Conservation (phyloP, 2,797 vertebrate species). For the Micrastur ruficollis region DNA sequence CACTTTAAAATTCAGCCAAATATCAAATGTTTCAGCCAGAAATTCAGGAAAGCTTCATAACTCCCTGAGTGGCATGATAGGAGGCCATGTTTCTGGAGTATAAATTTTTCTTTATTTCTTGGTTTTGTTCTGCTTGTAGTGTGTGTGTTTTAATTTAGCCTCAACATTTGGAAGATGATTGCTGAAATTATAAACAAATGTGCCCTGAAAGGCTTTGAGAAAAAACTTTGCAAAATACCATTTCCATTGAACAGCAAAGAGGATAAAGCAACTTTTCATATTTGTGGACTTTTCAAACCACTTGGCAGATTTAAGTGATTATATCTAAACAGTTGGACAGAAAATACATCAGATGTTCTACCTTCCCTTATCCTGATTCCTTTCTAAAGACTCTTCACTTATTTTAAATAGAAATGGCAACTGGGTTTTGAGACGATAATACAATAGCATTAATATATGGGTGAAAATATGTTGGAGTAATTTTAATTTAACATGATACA, state of each 20-base stretch:
- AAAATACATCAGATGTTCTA: neutral
- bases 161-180: neutral
- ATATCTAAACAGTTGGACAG: neutral
- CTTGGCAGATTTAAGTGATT: neutral
- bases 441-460: neutral
- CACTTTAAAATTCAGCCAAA: neutral
- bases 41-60: neutral
- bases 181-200: neutral
- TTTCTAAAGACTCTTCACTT: neutral
- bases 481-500: neutral
- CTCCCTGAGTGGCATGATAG: neutral
- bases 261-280: neutral
- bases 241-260: neutral
- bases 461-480: neutral
- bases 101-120: neutral
- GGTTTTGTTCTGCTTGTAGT: neutral
- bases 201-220: neutral
- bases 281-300: neutral
- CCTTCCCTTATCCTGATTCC: neutral
- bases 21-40: neutral
- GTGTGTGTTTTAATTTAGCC: neutral
- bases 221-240: neutral
- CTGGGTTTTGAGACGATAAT: neutral
- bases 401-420: neutral
- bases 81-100: neutral